Evolutionary conservation across 1,140 invertebrate species (phyloP).

Genomic region (Macrosteles quadrilineatus): DNA sequence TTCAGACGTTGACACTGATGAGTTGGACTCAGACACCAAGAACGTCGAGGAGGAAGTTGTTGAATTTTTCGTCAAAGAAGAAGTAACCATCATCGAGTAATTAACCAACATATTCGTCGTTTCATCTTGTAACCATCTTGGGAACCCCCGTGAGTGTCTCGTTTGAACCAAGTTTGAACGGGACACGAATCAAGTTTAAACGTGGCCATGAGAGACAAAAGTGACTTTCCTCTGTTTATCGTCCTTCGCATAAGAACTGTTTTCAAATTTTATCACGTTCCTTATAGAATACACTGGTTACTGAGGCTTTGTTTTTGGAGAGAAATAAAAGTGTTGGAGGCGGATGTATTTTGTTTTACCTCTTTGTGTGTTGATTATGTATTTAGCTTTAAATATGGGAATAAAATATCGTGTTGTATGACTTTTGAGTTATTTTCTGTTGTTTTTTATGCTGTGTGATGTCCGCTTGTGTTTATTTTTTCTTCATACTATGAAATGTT

Average conservation of each 20-base stretch:
- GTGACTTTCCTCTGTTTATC: constrained; percentile 4
- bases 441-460: too few relatives aligned
- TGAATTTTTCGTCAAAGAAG: constrained; percentile 98
- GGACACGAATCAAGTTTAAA: background rate
- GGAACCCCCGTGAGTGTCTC: constrained; percentile 5
- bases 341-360: background rate
- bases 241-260: background rate
- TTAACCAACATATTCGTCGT: background rate
- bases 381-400: too few relatives aligned
- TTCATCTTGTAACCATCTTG: constrained; percentile 9
- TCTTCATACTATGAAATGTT: too few relatives aligned
- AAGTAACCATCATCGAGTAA: constrained; percentile 75
- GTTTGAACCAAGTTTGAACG: constrained; percentile 15
- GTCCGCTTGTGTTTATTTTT: too few relatives aligned
- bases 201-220: background rate
- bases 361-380: too few relatives aligned
- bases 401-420: too few relatives aligned
- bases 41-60: constrained; percentile 94
- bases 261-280: constrained; percentile 30
- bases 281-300: constrained; percentile 25
- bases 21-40: constrained; percentile 77
- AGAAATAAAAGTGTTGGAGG: constrained; percentile 9
- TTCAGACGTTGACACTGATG: constrained; percentile 91
- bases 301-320: background rate
- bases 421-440: too few relatives aligned